These are phyloP conservation scores for Colossoma macropomum DNA, from an alignment of 2,113 vertebrate species.

Conservation along the genomic window DNA sequence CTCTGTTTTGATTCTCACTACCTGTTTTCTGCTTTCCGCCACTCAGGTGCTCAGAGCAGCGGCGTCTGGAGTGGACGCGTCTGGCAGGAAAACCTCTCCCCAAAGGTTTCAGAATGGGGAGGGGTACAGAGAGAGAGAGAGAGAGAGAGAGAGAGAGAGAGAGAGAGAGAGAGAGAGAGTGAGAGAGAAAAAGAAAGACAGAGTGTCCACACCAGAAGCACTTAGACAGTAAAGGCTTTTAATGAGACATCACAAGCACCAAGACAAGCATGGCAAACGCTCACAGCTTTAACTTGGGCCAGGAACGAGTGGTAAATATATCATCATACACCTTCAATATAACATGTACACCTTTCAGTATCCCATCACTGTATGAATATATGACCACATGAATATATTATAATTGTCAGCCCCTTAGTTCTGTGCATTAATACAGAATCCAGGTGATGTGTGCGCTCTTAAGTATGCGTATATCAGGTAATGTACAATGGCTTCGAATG, in stretches of 20 bases:
- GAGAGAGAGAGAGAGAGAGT: conserved; percentile 1
- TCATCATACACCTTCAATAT: too few relatives aligned
- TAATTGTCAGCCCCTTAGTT: too few relatives aligned
- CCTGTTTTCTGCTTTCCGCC: conserved; percentile 53
- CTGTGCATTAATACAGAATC: too few relatives aligned
- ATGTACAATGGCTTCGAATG: too few relatives aligned
- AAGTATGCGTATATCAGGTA: too few relatives aligned
- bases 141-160: conserved; percentile 1
- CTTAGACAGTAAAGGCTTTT: conserved; percentile 23
- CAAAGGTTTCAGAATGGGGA: conserved; percentile 18
- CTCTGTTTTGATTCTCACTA: conserved; percentile 63
- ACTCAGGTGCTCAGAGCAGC: conserved; percentile 50
- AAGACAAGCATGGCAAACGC: conserved; percentile 14
- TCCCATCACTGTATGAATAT: too few relatives aligned
- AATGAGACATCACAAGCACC: conserved; percentile 40
- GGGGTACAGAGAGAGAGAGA: neutral
- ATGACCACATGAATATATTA: too few relatives aligned
- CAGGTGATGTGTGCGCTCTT: too few relatives aligned
- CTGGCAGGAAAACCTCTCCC: conserved; percentile 51
- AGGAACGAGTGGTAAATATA: too few relatives aligned
- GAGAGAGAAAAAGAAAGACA: neutral
- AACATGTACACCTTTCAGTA: too few relatives aligned
- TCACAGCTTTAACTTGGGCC: neutral
- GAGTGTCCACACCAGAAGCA: conserved; percentile 16
- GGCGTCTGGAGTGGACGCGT: conserved; percentile 40